These are phyloP conservation scores for Thymallus thymallus DNA, from an alignment of 2,113 vertebrate genomes.

Conservation along the genomic window DNA sequence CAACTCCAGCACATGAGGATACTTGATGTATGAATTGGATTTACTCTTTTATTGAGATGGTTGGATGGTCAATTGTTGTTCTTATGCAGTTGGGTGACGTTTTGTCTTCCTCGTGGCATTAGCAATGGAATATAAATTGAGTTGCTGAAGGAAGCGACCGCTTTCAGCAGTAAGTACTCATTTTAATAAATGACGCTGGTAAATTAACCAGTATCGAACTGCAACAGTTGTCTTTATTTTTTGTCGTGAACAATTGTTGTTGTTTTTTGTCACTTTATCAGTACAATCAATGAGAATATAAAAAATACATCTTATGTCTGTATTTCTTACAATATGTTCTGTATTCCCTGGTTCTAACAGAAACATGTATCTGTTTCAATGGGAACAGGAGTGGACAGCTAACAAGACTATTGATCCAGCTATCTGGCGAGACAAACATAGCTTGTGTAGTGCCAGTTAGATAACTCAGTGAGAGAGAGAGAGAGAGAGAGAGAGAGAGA, in stretches of 20 bases:
- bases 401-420: too few species aligned
- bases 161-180: slow-evolving; percentile 26
- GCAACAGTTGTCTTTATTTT: background rate
- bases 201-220: slow-evolving; percentile 1
- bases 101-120: slow-evolving; percentile 50
- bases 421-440: too few species aligned
- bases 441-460: too few species aligned
- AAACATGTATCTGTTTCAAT: background rate
- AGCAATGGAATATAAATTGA: slow-evolving; percentile 37
- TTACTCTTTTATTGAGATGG: slow-evolving; percentile 58
- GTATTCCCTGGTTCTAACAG: background rate
- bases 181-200: slow-evolving; percentile 10
- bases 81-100: slow-evolving; percentile 41
- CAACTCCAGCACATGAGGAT: slow-evolving; percentile 64
- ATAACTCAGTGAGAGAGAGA: too few species aligned
- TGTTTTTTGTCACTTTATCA: too few species aligned
- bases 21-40: slow-evolving; percentile 54
- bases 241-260: too few species aligned
- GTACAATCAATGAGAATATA: too few species aligned
- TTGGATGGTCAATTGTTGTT: slow-evolving; percentile 53
- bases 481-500: too few species aligned
- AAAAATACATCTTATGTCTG: background rate
- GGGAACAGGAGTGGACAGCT: background rate
- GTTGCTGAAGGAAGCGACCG: slow-evolving; percentile 21
- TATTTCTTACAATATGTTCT: background rate